Evolutionary conservation across 2,888 invertebrate genomes (phyloP).

Genomic region (Aphidius colemani): DNA sequence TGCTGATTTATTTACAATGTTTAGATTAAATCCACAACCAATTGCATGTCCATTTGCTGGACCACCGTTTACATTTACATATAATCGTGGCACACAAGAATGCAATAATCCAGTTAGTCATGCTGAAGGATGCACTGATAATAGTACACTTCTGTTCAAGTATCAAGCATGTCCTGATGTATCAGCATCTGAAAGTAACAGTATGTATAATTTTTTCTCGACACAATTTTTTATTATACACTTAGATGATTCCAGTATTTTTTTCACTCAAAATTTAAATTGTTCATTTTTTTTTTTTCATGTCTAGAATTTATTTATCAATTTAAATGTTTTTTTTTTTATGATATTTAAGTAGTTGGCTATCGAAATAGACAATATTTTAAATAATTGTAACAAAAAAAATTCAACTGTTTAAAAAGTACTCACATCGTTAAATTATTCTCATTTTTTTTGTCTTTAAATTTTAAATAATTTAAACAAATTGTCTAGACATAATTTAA

Average conservation of each 20-base stretch:
- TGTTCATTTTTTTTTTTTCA: too few relatives aligned
- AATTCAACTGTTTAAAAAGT: too few relatives aligned
- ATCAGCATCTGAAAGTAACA: constrained; percentile 76
- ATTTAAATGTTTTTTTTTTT: neutral
- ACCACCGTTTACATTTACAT: constrained; percentile 81
- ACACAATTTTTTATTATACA: neutral
- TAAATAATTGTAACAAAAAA: too few relatives aligned
- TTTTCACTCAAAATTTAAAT: too few relatives aligned
- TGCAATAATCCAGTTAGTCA: constrained; percentile 78
- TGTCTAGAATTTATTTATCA: neutral
- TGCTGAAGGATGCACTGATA: constrained; percentile 84
- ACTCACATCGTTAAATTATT: too few relatives aligned
- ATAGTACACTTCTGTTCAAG: constrained; percentile 77
- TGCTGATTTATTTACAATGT: constrained; percentile 76
- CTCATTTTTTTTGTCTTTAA: too few relatives aligned
- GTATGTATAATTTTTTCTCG: constrained; percentile 60
- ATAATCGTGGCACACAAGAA: constrained; percentile 74
- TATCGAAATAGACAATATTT: too few relatives aligned
- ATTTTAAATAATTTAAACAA: too few relatives aligned
- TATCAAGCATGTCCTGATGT: constrained; percentile 86
- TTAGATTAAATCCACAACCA: constrained; percentile 69
- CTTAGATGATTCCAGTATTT: too few relatives aligned
- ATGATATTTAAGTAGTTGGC: too few relatives aligned
- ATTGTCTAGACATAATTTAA: too few relatives aligned
- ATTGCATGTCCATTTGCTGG: constrained; percentile 81